Base-by-base conservation (phyloP, 2,888 invertebrate species). In the Catocala sponsa region DNA sequence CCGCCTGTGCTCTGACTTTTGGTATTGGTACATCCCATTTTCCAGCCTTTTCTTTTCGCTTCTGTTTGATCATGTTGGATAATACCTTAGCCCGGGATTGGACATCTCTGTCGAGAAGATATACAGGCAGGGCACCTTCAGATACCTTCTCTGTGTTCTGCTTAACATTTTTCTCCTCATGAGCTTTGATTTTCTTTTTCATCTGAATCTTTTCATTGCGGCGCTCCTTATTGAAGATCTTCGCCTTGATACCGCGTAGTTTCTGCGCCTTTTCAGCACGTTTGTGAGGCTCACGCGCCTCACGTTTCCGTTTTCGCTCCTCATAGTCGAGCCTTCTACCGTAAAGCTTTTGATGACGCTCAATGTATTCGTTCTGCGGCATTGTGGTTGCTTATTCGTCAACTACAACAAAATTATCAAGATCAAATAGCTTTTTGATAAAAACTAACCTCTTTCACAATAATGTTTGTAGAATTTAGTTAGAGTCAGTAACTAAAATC, bases 331-430 rank as follows among this genome's bases (percentile, higher is more conserved):
- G 96, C 69, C 99, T 96, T 81, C 98, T 96, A 85, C 99, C 99
- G 95, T 98, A 97, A 43, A 99, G 96, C 91, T 99, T 99, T 86
- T 98, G 97, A 91, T 99, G 99, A 71, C 99, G 97, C 84, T 99
- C 99, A 94, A 99, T 99, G 91, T 99, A 99, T 94, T 99, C 99
- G 96, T 99, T 99, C 96, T 99, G 99, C 87, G 99, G 99, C 99
- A 98, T 98, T 91, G 87, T 95, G 92, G 91, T 90, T 92, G 93
- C 90, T 94, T 90, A 88, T 82, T 87, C 94, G 92, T 92, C 92
- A 91, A 94, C 93, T 94, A 94, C 91, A 94, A 94, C 94, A 94
- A 94, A 93, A 92, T 86, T 81, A 82, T 82, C 74, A 85, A 79
- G 81, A 82, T 84, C 82, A 90, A 85, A 80, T 63, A 64, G 69